A percentile compares a stretch with the other conserved stretches of the same genome.
phyloP scores from a whole-genome alignment of 1,140 invertebrate species.

The Thaumetopoea pityocampa region DNA sequence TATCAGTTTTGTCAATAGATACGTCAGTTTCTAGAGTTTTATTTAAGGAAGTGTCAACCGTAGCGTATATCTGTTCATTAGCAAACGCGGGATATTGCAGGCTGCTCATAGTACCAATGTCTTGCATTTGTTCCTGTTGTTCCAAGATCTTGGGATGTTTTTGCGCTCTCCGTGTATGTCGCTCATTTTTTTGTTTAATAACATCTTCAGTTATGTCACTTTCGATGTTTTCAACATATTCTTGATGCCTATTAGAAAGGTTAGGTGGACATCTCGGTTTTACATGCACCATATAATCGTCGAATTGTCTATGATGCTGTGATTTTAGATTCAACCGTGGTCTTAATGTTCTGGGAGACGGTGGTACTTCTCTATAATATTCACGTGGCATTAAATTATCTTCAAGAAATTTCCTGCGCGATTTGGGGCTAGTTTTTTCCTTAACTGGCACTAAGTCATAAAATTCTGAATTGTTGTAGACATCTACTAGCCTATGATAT shows the following conservation, averaged over 20 bases:
- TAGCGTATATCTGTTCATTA: slow-evolving; percentile 24
- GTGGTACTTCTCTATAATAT: slow-evolving; percentile 56
- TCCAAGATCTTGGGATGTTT: slow-evolving; percentile 2
- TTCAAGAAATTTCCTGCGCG: slow-evolving; percentile 44
- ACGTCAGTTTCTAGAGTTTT: slow-evolving; percentile 42
- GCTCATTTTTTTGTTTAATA: not conserved
- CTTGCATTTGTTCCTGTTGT: slow-evolving; percentile 5
- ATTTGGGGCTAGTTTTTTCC: slow-evolving; percentile 61
- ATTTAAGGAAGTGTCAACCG: slow-evolving; percentile 31
- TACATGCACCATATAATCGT: slow-evolving; percentile 26
- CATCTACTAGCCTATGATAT: slow-evolving; percentile 25
- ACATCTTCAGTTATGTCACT: slow-evolving; percentile 17
- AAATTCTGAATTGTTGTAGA: slow-evolving; percentile 48
- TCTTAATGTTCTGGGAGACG: slow-evolving; percentile 53
- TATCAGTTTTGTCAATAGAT: slow-evolving; percentile 47
- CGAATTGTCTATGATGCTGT: slow-evolving; percentile 38
- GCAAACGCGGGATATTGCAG: slow-evolving; percentile 21
- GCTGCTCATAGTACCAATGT: slow-evolving; percentile 18
- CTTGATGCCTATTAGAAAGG: slow-evolving; percentile 1
- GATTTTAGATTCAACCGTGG: slow-evolving; percentile 54
- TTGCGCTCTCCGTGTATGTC: slow-evolving; percentile 3
- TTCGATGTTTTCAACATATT: slow-evolving; percentile 2
- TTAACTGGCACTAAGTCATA: slow-evolving; percentile 62
- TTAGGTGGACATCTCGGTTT: slow-evolving; percentile 18
- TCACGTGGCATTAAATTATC: slow-evolving; percentile 32